Evolutionary conservation across 1,140 invertebrate genomes (phyloP), one percentile per base, ranked within the genome.

Genomic region (Ceratina australensis): DNA sequence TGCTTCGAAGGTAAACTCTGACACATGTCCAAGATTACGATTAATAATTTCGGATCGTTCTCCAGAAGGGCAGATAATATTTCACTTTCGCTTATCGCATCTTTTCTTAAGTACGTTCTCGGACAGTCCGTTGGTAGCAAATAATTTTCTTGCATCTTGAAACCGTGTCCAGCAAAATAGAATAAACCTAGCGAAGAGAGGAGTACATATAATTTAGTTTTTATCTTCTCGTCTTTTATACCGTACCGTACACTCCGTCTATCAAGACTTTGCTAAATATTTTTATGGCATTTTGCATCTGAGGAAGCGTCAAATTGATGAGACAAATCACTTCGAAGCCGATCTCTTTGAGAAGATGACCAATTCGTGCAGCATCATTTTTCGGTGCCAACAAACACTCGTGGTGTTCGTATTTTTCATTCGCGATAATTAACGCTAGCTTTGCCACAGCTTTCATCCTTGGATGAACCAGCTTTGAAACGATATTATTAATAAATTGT

Each of bases 161-260:
- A 92, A 65, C 91, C 91, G 87, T 92, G 91, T 0, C 91, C 91
- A 80, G 87, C 90, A 75, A 89, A 92, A 64, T 92, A 91, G 60
- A 92, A 89, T 33, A 92, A 77, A 63, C 86, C 91, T 92, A 67
- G 0, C 59, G 69, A 80, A 47, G 56, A 52, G 24, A 49, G 28
- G 24, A n/a, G 54, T 56, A 67, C 60, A 54, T 61, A 63, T 50
- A 69, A 28, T 54, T n/a, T 1, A 61, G 16, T 33, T 28, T 67
- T 15, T 10, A 20, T 0, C 5, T 16, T n/a, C 56, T 12, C 20
- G 28, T 26, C 59, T 72, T 47, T 28, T 74, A 52, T 3, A 67
- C 64, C 24, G 81, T 83, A 92, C 90, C 90, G 75, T 92, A 91
- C 49, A 87, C 84, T 52, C 88, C 90, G 63, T 90, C 83, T 5